Conservation (phyloP, 2,797 vertebrate species). For the Oryzias sinensis region DNA sequence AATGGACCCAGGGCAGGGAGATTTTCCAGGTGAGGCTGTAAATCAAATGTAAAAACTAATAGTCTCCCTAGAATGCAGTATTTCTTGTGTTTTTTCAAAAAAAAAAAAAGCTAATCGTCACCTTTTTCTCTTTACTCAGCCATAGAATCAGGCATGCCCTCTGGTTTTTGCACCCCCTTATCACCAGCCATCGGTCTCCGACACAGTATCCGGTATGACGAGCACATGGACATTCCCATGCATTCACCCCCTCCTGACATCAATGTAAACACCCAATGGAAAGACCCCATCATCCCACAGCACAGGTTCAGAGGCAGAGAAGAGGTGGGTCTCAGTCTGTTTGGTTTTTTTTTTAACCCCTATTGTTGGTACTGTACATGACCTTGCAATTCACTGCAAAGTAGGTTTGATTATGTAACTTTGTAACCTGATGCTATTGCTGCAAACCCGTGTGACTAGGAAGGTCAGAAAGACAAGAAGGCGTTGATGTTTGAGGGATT, state of each 20-base stretch:
- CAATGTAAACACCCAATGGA: constrained; percentile 84
- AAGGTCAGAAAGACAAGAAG: constrained; percentile 48
- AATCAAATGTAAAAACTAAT: background rate
- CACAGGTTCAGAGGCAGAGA: constrained; percentile 85
- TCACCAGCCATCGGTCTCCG: constrained; percentile 84
- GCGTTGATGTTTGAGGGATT: constrained; percentile 36
- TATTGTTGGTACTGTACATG: background rate
- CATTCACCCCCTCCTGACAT: constrained; percentile 88
- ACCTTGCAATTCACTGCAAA: background rate
- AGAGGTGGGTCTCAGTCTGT: constrained; percentile 77
- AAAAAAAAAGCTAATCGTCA: background rate
- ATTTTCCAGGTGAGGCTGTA: constrained; percentile 74
- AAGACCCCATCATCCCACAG: constrained; percentile 88
- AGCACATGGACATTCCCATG: constrained; percentile 86
- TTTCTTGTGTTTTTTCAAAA: background rate
- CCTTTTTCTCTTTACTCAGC: constrained; percentile 35
- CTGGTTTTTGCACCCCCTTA: constrained; percentile 67
- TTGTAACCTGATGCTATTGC: constrained; percentile 15
- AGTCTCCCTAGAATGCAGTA: background rate
- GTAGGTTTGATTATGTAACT: constrained; percentile 23
- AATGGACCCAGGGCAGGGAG: constrained; percentile 72
- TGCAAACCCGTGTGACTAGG: constrained; percentile 55
- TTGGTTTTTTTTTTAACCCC: background rate
- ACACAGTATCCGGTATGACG: constrained; percentile 88
- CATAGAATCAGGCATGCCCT: constrained; percentile 49